Conservation (phyloP, 2,113 vertebrate species). For the Lynx canadensis region DNA sequence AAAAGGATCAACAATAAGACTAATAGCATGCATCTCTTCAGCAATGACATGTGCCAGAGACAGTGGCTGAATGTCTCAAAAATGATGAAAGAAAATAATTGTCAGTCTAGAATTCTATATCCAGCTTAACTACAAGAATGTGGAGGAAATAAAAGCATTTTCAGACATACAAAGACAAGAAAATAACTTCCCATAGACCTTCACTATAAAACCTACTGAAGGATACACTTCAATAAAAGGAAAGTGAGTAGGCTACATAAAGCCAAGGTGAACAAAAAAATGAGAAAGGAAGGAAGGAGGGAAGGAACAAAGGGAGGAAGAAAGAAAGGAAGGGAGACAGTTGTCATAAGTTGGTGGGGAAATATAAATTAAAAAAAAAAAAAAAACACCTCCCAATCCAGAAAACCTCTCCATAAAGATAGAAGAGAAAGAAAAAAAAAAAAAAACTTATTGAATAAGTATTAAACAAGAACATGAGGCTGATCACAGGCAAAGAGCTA, state of each 20-base stretch:
- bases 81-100: background rate
- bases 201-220: background rate
- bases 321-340: background rate
- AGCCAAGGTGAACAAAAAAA: background rate
- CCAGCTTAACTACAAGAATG: background rate
- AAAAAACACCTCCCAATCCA: background rate
- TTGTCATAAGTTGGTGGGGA: background rate
- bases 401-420: background rate
- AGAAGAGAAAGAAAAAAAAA: background rate
- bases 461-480: background rate
- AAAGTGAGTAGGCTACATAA: background rate
- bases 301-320: background rate
- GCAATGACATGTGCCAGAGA: background rate
- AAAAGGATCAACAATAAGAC: background rate
- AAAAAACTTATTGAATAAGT: background rate
- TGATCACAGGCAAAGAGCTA: background rate
- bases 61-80: background rate
- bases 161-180: conserved; percentile 16
- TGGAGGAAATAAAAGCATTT: conserved; percentile 16
- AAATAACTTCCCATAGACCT: background rate
- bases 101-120: background rate
- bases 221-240: background rate
- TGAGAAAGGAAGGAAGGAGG: background rate
- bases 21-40: background rate
- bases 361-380: conserved; percentile 10